Conservation (phyloP, 2,888 invertebrate species). For the Bugulina stolonifera region DNA sequence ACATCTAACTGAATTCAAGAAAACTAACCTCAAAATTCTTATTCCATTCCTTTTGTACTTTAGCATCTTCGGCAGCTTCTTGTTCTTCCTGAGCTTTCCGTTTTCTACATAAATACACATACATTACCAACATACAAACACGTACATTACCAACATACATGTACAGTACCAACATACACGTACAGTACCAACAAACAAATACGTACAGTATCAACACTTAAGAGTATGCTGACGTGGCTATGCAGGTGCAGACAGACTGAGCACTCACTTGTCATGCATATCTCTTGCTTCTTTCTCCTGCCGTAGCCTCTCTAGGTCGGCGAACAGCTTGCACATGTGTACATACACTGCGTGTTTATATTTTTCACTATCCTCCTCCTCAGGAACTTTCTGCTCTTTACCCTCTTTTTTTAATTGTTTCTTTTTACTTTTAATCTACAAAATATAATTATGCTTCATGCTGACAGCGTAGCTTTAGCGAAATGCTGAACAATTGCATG, state of each 20-base stretch:
- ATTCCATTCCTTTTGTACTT: constrained; percentile 91
- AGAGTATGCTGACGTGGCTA: no score
- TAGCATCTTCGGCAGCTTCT: constrained; percentile 81
- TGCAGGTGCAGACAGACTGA: not conserved
- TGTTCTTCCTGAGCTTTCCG: constrained; percentile 87
- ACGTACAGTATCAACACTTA: not conserved
- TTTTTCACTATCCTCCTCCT: constrained; percentile 58
- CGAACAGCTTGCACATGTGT: constrained; percentile 95
- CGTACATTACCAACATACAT: not conserved
- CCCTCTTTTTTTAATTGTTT: constrained; percentile 82
- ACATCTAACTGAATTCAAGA: not conserved
- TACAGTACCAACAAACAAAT: not conserved
- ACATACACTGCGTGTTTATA: constrained; percentile 87
- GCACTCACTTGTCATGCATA: constrained; percentile 53
- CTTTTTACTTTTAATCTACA: constrained; percentile 61
- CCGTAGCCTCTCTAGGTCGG: constrained; percentile 66
- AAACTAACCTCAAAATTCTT: constrained; percentile 84
- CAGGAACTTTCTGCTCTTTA: constrained; percentile 67
- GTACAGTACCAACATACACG: not conserved
- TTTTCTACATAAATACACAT: constrained; percentile 59
- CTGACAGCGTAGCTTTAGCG: no score
- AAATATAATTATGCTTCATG: no score
- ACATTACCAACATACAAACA: not conserved
- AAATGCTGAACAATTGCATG: no score
- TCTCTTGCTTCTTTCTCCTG: constrained; percentile 51